Evolutionary conservation across 2,113 vertebrate species (phyloP).

Genomic region (Solea solea): DNA sequence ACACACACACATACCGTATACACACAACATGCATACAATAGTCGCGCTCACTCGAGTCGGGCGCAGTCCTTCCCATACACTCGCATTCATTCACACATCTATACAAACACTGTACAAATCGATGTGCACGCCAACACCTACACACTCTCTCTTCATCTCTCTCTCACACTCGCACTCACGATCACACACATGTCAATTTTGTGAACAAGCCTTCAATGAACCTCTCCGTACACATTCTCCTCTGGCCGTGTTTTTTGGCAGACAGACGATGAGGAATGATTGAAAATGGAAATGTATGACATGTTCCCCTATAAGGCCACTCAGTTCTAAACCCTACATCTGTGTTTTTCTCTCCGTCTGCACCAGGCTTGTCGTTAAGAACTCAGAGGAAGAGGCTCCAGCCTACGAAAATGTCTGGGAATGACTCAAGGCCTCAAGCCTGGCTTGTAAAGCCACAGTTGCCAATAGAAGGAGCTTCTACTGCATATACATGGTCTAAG

Average conservation of each 20-base stretch:
- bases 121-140: conserved; percentile 51
- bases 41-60: conserved; percentile 34
- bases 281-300: conserved; percentile 73
- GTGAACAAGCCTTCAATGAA: conserved; percentile 76
- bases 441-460: conserved; percentile 64
- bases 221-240: conserved; percentile 74
- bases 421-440: conserved; percentile 60
- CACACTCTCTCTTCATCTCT: conserved; percentile 50
- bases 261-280: conserved; percentile 78
- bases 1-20: conserved; percentile 46
- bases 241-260: conserved; percentile 73
- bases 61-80: conserved; percentile 46
- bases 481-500: conserved; percentile 75
- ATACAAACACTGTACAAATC: conserved; percentile 80
- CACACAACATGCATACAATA: conserved; percentile 53
- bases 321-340: conserved; percentile 76
- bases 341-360: conserved; percentile 63
- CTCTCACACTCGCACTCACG: conserved; percentile 41
- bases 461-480: conserved; percentile 71
- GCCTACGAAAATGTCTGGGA: conserved; percentile 52
- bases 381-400: conserved; percentile 47
- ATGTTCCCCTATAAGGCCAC: conserved; percentile 83
- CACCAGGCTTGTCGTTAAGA: conserved; percentile 57
- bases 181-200: conserved; percentile 71
- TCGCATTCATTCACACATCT: conserved; percentile 65